A percentile compares a stretch with the other conserved stretches of the same genome.
phyloP scores from a whole-genome alignment of 2,113 vertebrate species.

The Megaceryle torquata region DNA sequence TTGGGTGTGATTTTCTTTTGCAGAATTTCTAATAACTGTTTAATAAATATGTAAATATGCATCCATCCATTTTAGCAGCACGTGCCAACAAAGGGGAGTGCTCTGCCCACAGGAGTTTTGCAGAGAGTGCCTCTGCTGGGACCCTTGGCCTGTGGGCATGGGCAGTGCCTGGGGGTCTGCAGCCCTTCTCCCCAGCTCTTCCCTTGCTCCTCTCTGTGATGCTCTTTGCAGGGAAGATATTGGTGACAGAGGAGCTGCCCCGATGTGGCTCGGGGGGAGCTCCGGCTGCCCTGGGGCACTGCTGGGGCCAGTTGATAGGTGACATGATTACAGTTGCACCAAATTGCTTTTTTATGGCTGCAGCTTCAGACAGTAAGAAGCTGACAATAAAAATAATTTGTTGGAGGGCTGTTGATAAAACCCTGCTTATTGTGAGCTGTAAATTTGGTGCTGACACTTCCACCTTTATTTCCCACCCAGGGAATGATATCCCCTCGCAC shows the following conservation, averaged over 20 bases:
- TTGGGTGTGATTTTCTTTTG: neutral
- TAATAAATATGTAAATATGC: neutral
- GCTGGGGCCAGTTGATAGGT: neutral
- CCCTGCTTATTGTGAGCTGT: conserved; percentile 63
- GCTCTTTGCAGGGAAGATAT: neutral
- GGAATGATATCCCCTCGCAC: conserved; percentile 27
- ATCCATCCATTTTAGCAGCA: neutral
- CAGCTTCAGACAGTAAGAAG: conserved; percentile 2
- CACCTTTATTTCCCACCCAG: conserved; percentile 46
- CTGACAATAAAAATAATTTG: conserved; percentile 64
- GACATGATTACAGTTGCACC: neutral
- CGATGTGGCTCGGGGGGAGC: accelerated
- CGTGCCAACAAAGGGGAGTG: accelerated
- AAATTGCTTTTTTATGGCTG: neutral
- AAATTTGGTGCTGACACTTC: conserved; percentile 52
- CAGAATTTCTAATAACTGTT: neutral
- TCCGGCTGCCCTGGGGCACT: neutral
- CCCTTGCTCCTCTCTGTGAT: accelerated
- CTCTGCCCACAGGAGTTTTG: accelerated
- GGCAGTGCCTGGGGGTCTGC: neutral
- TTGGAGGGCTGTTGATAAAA: conserved; percentile 50
- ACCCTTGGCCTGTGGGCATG: accelerated
- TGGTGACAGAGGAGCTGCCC: neutral
- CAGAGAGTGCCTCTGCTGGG: neutral
- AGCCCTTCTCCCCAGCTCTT: accelerated